Evolutionary conservation across 1,140 invertebrate genomes (phyloP), one percentile per base, ranked within the genome.

Genomic region (Archivesica marissinica): DNA sequence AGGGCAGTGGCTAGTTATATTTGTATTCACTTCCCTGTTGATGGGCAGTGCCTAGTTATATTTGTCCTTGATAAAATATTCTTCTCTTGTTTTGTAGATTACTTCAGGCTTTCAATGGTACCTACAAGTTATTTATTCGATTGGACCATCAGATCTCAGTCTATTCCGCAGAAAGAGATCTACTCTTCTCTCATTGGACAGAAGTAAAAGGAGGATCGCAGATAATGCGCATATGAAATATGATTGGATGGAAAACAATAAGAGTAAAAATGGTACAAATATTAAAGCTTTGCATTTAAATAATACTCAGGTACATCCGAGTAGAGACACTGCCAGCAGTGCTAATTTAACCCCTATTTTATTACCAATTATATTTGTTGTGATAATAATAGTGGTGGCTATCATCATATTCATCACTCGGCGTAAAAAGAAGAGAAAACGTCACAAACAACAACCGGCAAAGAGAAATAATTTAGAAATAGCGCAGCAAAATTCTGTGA

Each of bases 21-120:
- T n/a, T n/a, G n/a, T n/a, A n/a, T n/a, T n/a, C n/a, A n/a, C n/a
- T n/a, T n/a, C n/a, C n/a, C n/a, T n/a, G n/a, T n/a, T n/a, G n/a
- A n/a, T n/a, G n/a, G n/a, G n/a, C n/a, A n/a, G n/a, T n/a, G n/a
- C n/a, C n/a, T n/a, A n/a, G n/a, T n/a, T n/a, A n/a, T n/a, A n/a
- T n/a, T 44, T 44, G 41, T 44, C 41, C 7, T 17, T n/a, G 23
- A 38, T 39, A 41, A 72, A 15, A 30, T 30, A 76, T 68, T 38
- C 25, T 66, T 79, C 20, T 70, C n/a, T 74, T 79, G 25, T 74
- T 77, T 76, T 88, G 7, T 80, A 93, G 92, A 90, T 92, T n/a
- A 88, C 91, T 41, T 92, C 94, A 28, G 94, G 94, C 4, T 89
- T 94, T 76, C 92, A 93, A 88, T 94, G 94, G 94, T 94, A 93